Conservation (phyloP, 2,113 vertebrate species). For the Mionectes macconnelli region DNA sequence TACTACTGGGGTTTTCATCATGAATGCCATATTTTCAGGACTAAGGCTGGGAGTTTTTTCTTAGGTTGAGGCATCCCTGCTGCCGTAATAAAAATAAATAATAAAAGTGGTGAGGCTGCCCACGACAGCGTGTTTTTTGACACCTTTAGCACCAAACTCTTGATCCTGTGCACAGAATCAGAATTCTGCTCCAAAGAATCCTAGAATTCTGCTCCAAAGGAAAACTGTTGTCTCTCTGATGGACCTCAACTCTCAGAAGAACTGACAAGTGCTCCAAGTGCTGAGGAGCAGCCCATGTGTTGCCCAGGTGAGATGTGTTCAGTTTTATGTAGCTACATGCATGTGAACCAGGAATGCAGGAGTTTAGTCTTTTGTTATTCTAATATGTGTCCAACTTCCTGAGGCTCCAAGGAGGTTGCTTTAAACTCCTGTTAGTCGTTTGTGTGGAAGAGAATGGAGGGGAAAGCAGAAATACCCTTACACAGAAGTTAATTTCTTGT, state of each 20-base stretch:
- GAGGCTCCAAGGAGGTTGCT: neutral
- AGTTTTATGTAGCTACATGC: neutral
- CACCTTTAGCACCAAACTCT: neutral
- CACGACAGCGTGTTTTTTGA: neutral
- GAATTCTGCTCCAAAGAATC: neutral
- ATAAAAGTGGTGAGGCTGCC: neutral
- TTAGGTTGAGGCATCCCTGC: neutral
- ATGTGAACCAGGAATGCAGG: neutral
- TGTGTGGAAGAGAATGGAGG: neutral
- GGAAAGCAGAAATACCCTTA: accelerated
- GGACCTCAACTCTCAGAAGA: neutral
- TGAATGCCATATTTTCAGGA: neutral
- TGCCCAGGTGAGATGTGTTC: accelerated
- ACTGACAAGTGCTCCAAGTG: no score
- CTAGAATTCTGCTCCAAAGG: neutral
- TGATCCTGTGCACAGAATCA: neutral
- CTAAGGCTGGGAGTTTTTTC: neutral
- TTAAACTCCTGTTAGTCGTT: neutral
- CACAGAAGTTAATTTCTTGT: neutral
- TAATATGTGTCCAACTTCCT: neutral
- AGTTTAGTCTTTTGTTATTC: neutral
- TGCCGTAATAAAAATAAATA: neutral
- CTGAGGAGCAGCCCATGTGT: neutral
- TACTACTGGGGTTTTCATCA: neutral
- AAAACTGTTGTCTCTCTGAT: neutral